Percentiles rank a stretch among this genome's conserved stretches.
Conservation (phyloP, 2,888 invertebrate genomes). For the Holacanthella duospinosa region DNA sequence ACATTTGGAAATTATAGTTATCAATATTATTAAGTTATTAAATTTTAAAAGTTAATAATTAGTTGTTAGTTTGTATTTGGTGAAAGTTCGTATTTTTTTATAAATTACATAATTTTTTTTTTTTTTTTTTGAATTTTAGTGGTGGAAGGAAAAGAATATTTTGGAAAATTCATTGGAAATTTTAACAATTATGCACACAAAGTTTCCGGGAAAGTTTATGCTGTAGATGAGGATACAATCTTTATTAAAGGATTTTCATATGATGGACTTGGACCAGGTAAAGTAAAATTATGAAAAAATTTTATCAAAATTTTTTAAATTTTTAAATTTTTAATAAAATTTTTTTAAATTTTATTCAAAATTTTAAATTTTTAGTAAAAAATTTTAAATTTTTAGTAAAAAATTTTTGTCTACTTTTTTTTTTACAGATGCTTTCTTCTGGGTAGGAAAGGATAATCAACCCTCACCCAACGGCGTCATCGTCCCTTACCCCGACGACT, state of each 20-base stretch:
- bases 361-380: not conserved
- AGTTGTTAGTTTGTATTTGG: no score
- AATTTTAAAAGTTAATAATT: no score
- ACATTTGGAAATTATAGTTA: no score
- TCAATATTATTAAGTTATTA: no score
- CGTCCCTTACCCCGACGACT: conserved; percentile 77
- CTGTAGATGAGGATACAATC: conserved; percentile 76
- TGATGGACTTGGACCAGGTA: conserved; percentile 68
- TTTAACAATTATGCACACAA: conserved; percentile 66
- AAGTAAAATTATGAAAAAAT: conserved; percentile 12
- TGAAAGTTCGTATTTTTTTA: no score
- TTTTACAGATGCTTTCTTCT: conserved; percentile 67
- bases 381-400: not conserved
- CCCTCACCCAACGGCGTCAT: conserved; percentile 73
- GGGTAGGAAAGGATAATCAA: conserved; percentile 70
- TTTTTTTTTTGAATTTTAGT: conserved; percentile 7
- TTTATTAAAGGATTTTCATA: conserved; percentile 79
- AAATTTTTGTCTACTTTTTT: not conserved
- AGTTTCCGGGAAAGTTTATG: conserved; percentile 70
- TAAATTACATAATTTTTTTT: not conserved
- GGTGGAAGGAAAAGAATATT: conserved; percentile 45
- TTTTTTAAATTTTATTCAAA: not conserved
- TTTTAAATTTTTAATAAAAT: not conserved
- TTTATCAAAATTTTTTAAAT: not conserved
- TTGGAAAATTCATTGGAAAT: conserved; percentile 63